Evolutionary conservation across 2,113 vertebrate species (phyloP).

Genomic region (Oncorhynchus clarkii): DNA sequence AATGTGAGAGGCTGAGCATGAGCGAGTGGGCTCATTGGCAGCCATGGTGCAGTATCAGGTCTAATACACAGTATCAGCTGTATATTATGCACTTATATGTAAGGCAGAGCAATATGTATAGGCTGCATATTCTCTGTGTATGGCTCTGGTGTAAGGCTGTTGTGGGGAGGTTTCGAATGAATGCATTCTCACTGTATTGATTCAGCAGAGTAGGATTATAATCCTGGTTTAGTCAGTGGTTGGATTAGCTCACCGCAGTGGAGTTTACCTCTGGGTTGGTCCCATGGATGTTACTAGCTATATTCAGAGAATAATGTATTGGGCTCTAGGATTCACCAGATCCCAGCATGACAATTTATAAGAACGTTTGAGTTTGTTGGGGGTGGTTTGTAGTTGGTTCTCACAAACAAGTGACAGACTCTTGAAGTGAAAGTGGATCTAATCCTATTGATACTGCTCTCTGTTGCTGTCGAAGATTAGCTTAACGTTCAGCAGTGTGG

Average conservation of each 20-base stretch:
- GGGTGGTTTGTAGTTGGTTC: background rate
- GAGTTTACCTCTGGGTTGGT: background rate
- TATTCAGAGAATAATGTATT: no score
- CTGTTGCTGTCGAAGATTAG: background rate
- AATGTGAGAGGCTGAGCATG: constrained; percentile 23
- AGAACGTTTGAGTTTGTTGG: background rate
- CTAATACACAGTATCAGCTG: background rate
- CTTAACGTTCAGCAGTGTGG: background rate
- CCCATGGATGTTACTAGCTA: no score
- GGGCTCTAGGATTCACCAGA: background rate
- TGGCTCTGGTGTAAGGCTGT: no score
- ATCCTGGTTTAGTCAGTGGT: background rate
- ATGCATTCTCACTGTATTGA: no score
- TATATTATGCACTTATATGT: background rate
- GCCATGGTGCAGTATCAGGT: background rate
- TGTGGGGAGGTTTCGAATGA: no score
- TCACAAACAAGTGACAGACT: background rate
- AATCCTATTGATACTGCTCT: background rate
- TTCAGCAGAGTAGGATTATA: no score
- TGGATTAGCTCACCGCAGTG: background rate
- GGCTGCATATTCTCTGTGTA: no score
- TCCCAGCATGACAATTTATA: background rate
- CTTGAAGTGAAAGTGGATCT: background rate
- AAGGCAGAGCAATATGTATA: background rate
- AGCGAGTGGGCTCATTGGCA: constrained; percentile 22